Percentiles rank a stretch among this genome's conserved stretches.
phyloP scores from a whole-genome alignment of 2,113 vertebrate genomes.

The Eclectus roratus region DNA sequence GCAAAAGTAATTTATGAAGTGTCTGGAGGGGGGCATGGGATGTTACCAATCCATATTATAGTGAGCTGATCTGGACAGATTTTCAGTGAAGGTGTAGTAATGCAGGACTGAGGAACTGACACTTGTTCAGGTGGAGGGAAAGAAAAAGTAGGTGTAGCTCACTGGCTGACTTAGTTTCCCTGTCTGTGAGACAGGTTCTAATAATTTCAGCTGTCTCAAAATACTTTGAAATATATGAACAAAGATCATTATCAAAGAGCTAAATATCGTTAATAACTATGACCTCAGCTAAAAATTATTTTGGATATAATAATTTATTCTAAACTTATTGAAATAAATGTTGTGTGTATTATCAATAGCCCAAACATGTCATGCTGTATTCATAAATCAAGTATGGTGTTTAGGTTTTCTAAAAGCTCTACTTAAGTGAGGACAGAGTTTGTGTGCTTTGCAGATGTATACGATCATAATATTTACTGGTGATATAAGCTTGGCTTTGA shows the following conservation, averaged over 20 bases:
- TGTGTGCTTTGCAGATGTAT: constrained; percentile 55
- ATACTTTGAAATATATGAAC: background rate
- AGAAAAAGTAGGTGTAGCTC: background rate
- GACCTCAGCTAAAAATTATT: constrained; percentile 38
- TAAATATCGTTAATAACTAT: background rate
- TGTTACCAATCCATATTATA: background rate
- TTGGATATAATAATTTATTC: background rate
- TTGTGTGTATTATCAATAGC: constrained; percentile 26
- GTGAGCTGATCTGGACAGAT: background rate
- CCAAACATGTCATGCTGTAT: constrained; percentile 23
- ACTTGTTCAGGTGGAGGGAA: background rate
- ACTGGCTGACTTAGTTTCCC: background rate
- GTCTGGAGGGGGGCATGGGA: rapidly evolving
- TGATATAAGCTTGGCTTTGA: constrained; percentile 62
- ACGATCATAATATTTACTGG: constrained; percentile 67
- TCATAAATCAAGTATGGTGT: constrained; percentile 60
- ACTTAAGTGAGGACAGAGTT: constrained; percentile 45
- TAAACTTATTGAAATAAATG: constrained; percentile 5
- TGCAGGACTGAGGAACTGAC: background rate
- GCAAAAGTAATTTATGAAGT: background rate
- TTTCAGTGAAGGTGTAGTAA: background rate
- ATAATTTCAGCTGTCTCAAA: background rate
- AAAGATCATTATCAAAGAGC: background rate
- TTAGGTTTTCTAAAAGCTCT: constrained; percentile 58
- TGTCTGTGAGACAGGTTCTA: background rate